Base-by-base conservation (phyloP, 2,888 invertebrate species). In the Diaphora mendica region DNA sequence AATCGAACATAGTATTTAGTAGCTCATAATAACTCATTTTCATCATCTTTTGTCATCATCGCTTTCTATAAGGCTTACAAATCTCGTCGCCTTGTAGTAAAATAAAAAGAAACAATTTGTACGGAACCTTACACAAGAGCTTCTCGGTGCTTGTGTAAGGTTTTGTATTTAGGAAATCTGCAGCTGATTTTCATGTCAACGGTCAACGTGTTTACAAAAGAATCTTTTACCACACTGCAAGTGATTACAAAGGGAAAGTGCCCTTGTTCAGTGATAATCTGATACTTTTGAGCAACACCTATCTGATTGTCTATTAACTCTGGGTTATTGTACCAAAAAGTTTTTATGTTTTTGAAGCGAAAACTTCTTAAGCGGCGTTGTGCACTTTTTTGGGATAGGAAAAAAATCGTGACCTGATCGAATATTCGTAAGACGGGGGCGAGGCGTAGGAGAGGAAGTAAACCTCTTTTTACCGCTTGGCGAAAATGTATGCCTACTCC, bases 101-200 rank as follows among this genome's bases (percentile, higher is more conserved):
- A 65, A 35, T 11, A 26, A 59, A 33, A 23, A 39, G 5, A 33
- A n/a, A 26, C 23, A 68, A 68, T 26, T 26, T 33, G 30, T 70
- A 70, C 70, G 70, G 70, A 70, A 70, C 70, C 33, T 23, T 30
- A 39, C 20, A 9, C 33, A 59, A 59, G 33, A 5, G 17, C 26
- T 11, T 4, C 51, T 30, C 48, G 51, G n/a, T 55, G 8, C 51
- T 55, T 55, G 51, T 55, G 51, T 55, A 55, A 55, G 51, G 51
- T n/a, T 51, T 23, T n/a, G 23, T 39, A 48, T n/a, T 64, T 51
- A 55, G 23, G 26, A 26, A 71, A 64, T 30, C 17, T 39, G 20
- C 26, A 7, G 55, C 39, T 65, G 51, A 71, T 71, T 71, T 71
- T 71, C 65, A 51, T 71, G 71, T 71, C 71, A 55, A 65, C 48